phyloP scores from a whole-genome alignment of 2,113 vertebrate genomes.

The Salminus brasiliensis region DNA sequence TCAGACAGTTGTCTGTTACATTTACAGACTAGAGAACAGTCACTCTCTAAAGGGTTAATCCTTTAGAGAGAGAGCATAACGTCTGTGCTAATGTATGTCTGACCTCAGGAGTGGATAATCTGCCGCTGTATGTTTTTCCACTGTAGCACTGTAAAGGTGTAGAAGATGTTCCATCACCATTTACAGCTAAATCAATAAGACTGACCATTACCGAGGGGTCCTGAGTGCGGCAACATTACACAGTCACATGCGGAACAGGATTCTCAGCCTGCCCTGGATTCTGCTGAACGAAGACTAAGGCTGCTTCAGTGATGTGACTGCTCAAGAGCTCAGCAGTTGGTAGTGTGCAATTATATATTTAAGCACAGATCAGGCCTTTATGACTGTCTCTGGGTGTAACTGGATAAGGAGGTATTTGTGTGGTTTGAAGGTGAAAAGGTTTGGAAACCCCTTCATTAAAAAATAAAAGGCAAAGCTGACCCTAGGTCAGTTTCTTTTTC shows the following conservation, averaged over 20 bases:
- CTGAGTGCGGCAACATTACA: not conserved
- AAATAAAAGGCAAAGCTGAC: not conserved
- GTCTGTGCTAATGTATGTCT: not conserved
- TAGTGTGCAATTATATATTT: not conserved
- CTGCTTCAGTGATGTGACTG: not conserved
- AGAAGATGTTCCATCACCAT: not conserved
- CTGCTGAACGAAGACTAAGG: not conserved
- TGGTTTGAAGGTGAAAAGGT: not conserved
- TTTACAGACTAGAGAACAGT: not conserved
- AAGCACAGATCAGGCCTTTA: not conserved
- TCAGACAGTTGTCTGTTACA: not conserved
- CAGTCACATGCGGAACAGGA: not conserved
- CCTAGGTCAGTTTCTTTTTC: not conserved
- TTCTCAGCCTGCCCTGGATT: not conserved
- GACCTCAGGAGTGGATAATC: not conserved
- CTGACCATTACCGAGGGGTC: not conserved
- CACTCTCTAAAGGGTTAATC: not conserved
- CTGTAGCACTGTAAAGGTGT: not conserved
- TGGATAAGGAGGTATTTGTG: not conserved
- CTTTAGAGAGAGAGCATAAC: not conserved
- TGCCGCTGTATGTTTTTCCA: not conserved
- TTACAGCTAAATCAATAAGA: conserved; percentile 1
- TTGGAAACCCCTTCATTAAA: not conserved
- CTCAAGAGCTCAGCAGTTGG: not conserved
- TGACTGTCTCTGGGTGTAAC: not conserved